These are phyloP conservation scores for Sebastes nivosus DNA, from an alignment of 2,797 vertebrate genomes.

Conservation along the genomic window DNA sequence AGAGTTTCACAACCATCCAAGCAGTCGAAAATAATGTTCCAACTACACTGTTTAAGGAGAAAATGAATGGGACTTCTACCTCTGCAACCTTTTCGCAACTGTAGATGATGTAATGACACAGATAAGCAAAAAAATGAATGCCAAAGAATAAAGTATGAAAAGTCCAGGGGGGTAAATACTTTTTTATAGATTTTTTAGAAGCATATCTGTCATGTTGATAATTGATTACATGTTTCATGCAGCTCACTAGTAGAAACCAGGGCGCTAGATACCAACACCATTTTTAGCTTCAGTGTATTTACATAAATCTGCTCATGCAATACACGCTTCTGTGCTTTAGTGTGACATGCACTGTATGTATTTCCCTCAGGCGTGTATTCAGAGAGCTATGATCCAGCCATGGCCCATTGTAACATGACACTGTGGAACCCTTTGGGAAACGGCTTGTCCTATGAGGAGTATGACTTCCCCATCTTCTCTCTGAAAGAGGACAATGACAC, in stretches of 20 bases:
- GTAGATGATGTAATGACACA: not conserved
- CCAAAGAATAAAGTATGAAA: too few species aligned
- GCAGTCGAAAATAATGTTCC: not conserved
- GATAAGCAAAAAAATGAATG: not conserved
- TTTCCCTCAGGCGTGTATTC: constrained; percentile 86
- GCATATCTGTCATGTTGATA: not conserved
- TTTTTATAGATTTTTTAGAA: not conserved
- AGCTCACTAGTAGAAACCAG: not conserved
- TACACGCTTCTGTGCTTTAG: not conserved
- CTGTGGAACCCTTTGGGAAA: constrained; percentile 89
- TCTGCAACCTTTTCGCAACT: not conserved
- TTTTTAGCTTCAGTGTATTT: not conserved
- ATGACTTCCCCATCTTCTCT: constrained; percentile 93
- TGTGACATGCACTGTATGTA: not conserved
- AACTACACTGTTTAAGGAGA: too few species aligned
- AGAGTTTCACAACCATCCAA: not conserved
- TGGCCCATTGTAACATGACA: constrained; percentile 85
- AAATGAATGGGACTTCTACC: not conserved
- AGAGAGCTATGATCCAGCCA: constrained; percentile 80
- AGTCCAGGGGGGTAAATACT: too few species aligned
- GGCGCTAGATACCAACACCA: fast-evolving
- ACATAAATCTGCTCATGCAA: not conserved
- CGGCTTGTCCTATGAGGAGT: constrained; percentile 91
- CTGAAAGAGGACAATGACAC: constrained; percentile 91
- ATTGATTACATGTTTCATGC: not conserved